These are phyloP conservation scores for Crypturellus undulatus DNA, from an alignment of 2,113 vertebrate genomes.

Conservation along the genomic window DNA sequence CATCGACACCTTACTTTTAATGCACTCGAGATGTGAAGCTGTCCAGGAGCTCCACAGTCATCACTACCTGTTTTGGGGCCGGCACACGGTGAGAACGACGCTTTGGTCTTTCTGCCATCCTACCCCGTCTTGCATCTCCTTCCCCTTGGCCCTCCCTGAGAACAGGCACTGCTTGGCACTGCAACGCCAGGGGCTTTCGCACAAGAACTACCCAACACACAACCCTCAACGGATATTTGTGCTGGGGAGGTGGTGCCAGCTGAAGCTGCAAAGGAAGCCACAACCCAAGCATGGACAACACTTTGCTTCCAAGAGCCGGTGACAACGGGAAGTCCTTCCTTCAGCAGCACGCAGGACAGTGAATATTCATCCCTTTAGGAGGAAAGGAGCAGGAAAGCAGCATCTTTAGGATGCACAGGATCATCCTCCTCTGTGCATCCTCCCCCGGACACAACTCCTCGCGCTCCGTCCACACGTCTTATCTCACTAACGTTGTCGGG, in stretches of 20 bases:
- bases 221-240: fast-evolving
- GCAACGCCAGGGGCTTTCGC: neutral
- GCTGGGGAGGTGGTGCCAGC: neutral
- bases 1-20: neutral
- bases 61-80: neutral
- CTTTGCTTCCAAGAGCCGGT: fast-evolving
- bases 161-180: neutral
- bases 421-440: neutral
- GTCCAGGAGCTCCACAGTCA: neutral
- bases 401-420: no score
- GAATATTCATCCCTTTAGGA: fast-evolving
- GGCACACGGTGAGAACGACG: neutral
- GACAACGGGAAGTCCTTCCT: neutral
- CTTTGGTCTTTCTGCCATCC: neutral
- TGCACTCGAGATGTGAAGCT: neutral
- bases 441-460: neutral
- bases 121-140: neutral
- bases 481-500: neutral
- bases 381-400: neutral
- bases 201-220: neutral
- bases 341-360: neutral
- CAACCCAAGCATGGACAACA: fast-evolving
- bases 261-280: neutral
- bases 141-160: neutral
- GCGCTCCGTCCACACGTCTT: neutral